Evolutionary conservation across 2,113 vertebrate genomes (phyloP).

Genomic region (Pterocles orientalis): DNA sequence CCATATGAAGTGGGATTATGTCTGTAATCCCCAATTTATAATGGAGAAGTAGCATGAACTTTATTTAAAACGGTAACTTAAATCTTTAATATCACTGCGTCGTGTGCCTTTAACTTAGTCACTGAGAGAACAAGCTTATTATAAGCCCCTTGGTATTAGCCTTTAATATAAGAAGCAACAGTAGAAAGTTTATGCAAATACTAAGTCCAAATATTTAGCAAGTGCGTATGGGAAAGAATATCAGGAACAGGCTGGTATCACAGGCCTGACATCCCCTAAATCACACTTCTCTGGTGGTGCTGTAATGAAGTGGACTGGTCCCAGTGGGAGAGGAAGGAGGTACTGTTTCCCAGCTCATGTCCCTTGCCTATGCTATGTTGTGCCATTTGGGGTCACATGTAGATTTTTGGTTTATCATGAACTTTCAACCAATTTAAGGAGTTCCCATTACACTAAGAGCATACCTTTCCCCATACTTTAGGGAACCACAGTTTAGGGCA

Average conservation of each 20-base stretch:
- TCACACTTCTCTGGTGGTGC: not conserved
- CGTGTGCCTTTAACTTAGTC: not conserved
- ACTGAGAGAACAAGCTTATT: not conserved
- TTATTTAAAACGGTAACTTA: slow-evolving; percentile 37
- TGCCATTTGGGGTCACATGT: not conserved
- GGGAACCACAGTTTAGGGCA: not conserved
- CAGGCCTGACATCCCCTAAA: not conserved
- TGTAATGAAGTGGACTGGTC: not conserved
- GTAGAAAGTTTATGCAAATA: slow-evolving; percentile 54
- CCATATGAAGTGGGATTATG: not conserved
- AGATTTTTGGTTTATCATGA: not conserved
- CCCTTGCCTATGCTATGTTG: not conserved
- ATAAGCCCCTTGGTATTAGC: slow-evolving; percentile 11
- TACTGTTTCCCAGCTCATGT: not conserved
- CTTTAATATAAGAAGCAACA: slow-evolving; percentile 48
- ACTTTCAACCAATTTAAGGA: not conserved
- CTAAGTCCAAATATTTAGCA: slow-evolving; percentile 31
- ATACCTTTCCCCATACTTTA: not conserved
- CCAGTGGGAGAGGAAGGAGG: not conserved
- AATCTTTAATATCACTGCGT: slow-evolving; percentile 28
- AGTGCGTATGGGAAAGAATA: slow-evolving; percentile 13
- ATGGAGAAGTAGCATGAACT: slow-evolving; percentile 21
- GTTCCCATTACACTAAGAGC: not conserved
- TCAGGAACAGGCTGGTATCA: not conserved
- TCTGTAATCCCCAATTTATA: slow-evolving; percentile 11